Evolutionary conservation across 2,888 invertebrate genomes (phyloP), one percentile per base, ranked within the genome.

Genomic region (Drosophila quinaria): DNA sequence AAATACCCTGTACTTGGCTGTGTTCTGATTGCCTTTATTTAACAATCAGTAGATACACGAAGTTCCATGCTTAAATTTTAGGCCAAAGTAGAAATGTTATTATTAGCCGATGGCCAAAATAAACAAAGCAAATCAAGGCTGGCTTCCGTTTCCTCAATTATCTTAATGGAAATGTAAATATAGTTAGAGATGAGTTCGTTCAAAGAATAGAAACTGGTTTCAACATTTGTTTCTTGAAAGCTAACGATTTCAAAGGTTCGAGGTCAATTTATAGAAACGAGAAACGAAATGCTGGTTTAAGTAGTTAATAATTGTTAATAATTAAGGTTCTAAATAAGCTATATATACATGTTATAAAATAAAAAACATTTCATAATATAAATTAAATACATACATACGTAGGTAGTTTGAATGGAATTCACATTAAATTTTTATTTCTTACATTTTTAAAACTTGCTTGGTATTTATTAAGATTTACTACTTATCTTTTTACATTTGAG

Each of bases 1-100:
- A 31, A 47, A 78, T 73, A 74, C 63, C 68, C 74, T 59, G 61
- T 46, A 42, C 19, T 29, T 15, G 17, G 17, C 6, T 33, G 3
- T 3, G 1, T 13, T 33, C 33, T 4, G 13, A 50, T n/a, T n/a
- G 9, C 3, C 50, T 22, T 50, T 4, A 25, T 22, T 29, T 15
- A 19, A 19, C 8, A 25, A 11, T 13, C 15, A 33, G 8, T n/a
- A 10, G 29, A 33, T 22, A 17, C 29, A 42, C 39, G 13, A 29
- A 6, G 6, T 19, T 17, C 13, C 13, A 3, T 9, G 19, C n/a
- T 17, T 3, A 19, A 8, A 2, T 19, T 17, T 49, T 11, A 3
- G 5, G 11, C 31, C 31, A 6, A 11, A 31, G 11, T 11, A 17
- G 5, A n/a, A n/a, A 11, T 17, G 8, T n/a, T 5, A 4, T 37